Percentiles rank a stretch among this genome's conserved stretches.
Conservation (phyloP, 2,797 vertebrate species). For the Galagoides demidoff region DNA sequence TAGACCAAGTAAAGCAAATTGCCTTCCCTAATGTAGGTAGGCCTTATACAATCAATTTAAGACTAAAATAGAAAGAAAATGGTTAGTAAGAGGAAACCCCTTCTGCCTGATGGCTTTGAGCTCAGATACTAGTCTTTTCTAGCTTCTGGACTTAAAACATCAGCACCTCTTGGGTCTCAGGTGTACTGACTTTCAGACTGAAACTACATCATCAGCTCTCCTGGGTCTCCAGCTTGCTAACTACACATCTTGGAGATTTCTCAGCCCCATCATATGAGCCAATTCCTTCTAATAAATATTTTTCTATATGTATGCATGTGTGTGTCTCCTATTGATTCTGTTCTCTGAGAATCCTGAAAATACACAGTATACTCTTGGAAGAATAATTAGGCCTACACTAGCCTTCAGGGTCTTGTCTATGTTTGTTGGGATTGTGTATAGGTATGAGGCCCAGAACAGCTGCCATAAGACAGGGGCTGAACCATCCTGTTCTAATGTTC, state of each 20-base stretch:
- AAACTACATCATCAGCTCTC: neutral
- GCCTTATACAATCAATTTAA: neutral
- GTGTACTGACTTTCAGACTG: neutral
- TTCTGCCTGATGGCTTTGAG: neutral
- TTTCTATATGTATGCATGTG: neutral
- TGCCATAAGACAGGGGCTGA: neutral
- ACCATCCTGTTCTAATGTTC: neutral
- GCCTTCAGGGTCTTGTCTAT: neutral
- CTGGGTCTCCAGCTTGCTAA: neutral
- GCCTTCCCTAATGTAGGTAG: neutral
- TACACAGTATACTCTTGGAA: neutral
- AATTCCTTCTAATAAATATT: neutral
- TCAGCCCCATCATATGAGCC: neutral
- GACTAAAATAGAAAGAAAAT: neutral
- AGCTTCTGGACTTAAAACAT: neutral
- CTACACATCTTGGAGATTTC: neutral
- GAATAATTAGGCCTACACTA: neutral
- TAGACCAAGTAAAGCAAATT: neutral
- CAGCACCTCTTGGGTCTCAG: neutral
- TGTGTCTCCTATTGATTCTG: neutral
- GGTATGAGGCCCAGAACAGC: neutral
- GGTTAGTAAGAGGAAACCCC: neutral
- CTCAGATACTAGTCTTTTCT: neutral
- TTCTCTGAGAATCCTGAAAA: neutral
- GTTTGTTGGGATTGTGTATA: neutral